These are phyloP conservation scores for Sebastes jordani DNA, from an alignment of 2,797 vertebrate genomes.

Conservation along the genomic window DNA sequence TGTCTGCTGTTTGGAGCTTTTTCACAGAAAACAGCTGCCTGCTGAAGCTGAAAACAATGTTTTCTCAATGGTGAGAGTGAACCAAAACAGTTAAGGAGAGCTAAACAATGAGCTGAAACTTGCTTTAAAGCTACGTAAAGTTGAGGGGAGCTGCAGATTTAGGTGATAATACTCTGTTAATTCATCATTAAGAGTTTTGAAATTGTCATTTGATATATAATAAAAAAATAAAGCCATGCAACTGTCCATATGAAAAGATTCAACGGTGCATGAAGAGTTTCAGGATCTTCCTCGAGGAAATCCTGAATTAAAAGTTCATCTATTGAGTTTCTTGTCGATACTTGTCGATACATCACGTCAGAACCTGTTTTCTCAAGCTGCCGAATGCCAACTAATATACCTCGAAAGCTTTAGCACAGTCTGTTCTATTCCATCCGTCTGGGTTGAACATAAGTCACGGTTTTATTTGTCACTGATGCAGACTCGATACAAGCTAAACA, in stretches of 20 bases:
- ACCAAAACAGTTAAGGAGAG: not conserved
- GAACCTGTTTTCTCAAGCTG: not conserved
- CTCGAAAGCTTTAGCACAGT: not conserved
- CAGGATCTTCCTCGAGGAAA: not conserved
- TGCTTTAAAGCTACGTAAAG: not conserved
- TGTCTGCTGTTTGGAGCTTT: not conserved
- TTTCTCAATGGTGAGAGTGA: not conserved
- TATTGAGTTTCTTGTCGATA: not conserved
- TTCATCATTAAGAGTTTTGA: not conserved
- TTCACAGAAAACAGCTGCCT: not conserved
- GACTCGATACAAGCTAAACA: not conserved
- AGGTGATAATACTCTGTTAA: not conserved
- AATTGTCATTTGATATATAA: not conserved
- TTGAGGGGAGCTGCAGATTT: not conserved
- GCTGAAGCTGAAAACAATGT: not conserved
- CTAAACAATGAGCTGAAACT: not conserved
- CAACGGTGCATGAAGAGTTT: not conserved
- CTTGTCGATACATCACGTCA: not conserved
- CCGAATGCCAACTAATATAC: not conserved
- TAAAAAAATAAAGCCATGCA: not conserved
- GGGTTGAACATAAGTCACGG: not conserved
- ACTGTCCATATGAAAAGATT: not conserved
- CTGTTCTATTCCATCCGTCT: not conserved
- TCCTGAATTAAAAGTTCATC: conserved; percentile 4
- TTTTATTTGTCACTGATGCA: conserved; percentile 6